Percentiles rank a stretch among this genome's conserved stretches.
Conservation (phyloP, 2,888 invertebrate species). For the Amitus sp. region DNA sequence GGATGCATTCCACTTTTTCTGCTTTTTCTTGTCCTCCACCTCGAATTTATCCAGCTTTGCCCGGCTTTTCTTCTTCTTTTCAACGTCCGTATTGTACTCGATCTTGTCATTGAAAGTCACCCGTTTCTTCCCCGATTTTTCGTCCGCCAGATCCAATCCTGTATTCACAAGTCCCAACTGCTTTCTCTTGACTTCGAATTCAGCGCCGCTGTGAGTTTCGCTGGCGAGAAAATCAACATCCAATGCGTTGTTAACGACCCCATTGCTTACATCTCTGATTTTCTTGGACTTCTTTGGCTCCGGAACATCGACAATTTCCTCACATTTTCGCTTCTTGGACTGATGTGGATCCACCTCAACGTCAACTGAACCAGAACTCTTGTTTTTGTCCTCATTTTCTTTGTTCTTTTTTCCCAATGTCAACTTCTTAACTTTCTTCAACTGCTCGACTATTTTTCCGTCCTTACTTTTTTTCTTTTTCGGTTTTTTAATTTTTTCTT, state of each 20-base stretch:
- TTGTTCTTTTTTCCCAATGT: not conserved
- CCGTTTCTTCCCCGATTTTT: constrained; percentile 51
- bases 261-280: no score
- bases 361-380: constrained; percentile 22
- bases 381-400: constrained; percentile 14
- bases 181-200: constrained; percentile 52
- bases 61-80: constrained; percentile 47
- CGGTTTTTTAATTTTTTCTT: constrained; percentile 22
- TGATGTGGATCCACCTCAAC: constrained; percentile 10
- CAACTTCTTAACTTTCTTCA: not conserved
- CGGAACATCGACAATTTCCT: constrained; percentile 24
- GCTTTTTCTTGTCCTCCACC: constrained; percentile 49
- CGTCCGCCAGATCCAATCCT: constrained; percentile 58
- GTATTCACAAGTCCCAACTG: constrained; percentile 53
- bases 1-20: constrained; percentile 6
- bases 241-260: no score
- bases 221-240: no score
- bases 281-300: constrained; percentile 12
- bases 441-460: not conserved
- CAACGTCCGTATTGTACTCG: constrained; percentile 52
- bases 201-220: constrained; percentile 40
- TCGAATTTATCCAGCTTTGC: constrained; percentile 58
- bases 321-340: constrained; percentile 7
- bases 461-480: constrained; percentile 7
- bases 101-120: constrained; percentile 60